Conservation (phyloP, 2,113 vertebrate genomes). For the Gymnobelideus leadbeateri region DNA sequence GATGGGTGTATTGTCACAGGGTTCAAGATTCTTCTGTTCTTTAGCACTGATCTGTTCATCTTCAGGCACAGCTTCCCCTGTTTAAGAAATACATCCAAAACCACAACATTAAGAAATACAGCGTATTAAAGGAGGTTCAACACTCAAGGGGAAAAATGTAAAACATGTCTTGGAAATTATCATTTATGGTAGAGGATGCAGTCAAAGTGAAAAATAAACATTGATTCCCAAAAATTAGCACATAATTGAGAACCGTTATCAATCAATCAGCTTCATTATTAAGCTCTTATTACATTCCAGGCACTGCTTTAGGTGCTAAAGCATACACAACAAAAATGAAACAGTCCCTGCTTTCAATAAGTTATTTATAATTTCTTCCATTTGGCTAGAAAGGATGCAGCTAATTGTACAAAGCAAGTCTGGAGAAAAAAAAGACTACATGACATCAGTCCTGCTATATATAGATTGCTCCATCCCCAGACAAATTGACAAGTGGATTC, state of each 20-base stretch:
- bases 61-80: conserved; percentile 93
- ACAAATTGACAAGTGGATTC: neutral
- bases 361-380: conserved; percentile 4
- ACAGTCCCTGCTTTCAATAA: neutral
- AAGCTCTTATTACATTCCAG: neutral
- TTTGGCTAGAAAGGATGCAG: conserved; percentile 32
- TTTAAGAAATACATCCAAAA: conserved; percentile 15
- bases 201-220: neutral
- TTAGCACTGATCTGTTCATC: conserved; percentile 92
- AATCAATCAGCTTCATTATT: neutral
- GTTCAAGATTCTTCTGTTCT: conserved; percentile 91
- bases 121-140: neutral
- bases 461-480: neutral
- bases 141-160: conserved; percentile 24
- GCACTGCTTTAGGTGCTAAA: neutral
- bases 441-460: neutral
- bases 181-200: neutral
- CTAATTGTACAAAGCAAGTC: conserved; percentile 23
- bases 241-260: neutral
- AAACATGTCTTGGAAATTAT: neutral
- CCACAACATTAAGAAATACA: neutral
- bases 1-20: conserved; percentile 90
- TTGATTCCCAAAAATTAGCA: neutral
- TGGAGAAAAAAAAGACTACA: neutral
- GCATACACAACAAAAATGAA: neutral